phyloP scores from a whole-genome alignment of 1,140 invertebrate species.

The Diuraphis noxia region DNA sequence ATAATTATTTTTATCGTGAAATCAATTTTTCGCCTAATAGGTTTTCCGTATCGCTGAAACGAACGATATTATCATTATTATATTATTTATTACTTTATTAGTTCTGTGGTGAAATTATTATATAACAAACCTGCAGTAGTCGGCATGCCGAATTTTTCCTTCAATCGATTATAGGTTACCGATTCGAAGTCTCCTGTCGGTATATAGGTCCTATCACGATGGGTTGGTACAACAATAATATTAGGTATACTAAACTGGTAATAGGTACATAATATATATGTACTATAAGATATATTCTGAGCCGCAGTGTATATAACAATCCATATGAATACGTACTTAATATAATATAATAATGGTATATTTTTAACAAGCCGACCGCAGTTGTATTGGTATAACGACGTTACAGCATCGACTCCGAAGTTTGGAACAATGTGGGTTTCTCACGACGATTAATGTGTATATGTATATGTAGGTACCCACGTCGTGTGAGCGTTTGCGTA shows the following conservation, averaged over 20 bases:
- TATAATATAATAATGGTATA: conserved; percentile 22
- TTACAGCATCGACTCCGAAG: conserved; percentile 18
- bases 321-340: not conserved
- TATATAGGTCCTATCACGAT: not conserved
- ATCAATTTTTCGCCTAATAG: not conserved
- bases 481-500: not conserved
- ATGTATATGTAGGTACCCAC: not conserved
- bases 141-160: not conserved
- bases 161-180: not conserved
- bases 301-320: not conserved
- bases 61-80: no score
- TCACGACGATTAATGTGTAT: conserved; percentile 34
- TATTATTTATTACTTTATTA: no score
- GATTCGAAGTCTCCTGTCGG: not conserved
- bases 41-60: not conserved
- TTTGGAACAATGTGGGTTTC: conserved; percentile 38
- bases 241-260: not conserved
- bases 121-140: not conserved
- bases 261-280: not conserved
- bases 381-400: not conserved
- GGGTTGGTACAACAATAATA: not conserved
- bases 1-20: not conserved
- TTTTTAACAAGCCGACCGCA: conserved; percentile 19
- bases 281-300: not conserved
- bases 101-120: not conserved